Evolutionary conservation across 2,797 vertebrate genomes (phyloP), one percentile per base, ranked within the genome.

Genomic region (Okamejei kenojei): DNA sequence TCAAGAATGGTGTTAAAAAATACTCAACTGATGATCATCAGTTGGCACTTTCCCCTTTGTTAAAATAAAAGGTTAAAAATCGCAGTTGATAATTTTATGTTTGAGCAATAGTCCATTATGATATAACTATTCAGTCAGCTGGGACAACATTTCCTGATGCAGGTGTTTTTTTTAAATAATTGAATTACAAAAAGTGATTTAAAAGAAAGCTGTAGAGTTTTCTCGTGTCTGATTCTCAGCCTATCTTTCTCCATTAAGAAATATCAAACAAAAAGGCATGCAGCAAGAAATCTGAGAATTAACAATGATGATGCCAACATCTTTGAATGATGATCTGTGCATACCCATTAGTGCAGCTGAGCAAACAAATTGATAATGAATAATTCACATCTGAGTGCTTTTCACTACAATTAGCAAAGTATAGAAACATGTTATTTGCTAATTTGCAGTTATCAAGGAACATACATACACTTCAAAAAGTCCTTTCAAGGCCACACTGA

Each of bases 341-440:
- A 32, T 90, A 38, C 17, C 65, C 35, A 71, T 74, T 65, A 26
- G 32, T 23, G 38, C 21, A 91, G 90, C 35, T 71, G 73, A 73
- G 71, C 90, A 91, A 71, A 35, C 86, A 74, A 91, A 74, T 91
- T 91, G 21, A 91, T 73, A 91, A 23, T 71, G 68, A 91, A 73
- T 91, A 73, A 91, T 91, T 68, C 90, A 23, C 90, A 74, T 74
- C 71, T 91, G 90, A 73, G 65, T 74, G 32, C 65, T 91, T 91
- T 74, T 91, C 65, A 74, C 90, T 65, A 91, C 68, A 91, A 91
- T 74, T 91, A 73, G 71, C 68, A 74, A 74, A 35, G 17, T 45
- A 91, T 65, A 38, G 65, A 91, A 91, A 91, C 65, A 74, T 71
- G 35, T 26, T 91, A 91, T 91, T 91, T 91, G 68, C 35, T 91